Percentiles rank a stretch among this genome's conserved stretches.
These are phyloP conservation scores for Setipinna tenuifilis DNA, from an alignment of 2,797 vertebrate species.

Conservation along the genomic window DNA sequence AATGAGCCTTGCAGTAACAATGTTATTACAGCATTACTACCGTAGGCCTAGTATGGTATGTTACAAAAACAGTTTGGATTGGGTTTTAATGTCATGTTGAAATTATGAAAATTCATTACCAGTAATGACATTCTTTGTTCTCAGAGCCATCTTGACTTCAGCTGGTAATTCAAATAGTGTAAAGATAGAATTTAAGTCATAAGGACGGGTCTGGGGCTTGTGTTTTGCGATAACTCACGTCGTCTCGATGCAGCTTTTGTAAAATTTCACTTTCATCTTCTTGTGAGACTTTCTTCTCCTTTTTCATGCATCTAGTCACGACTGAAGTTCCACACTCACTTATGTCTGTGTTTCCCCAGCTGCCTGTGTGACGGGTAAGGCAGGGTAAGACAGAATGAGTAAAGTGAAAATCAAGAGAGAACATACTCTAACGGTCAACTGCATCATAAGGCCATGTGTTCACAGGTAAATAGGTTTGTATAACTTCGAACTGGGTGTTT, in stretches of 20 bases:
- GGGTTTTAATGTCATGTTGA: too few species aligned
- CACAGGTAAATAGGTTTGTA: not conserved
- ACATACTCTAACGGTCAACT: not conserved
- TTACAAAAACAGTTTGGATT: too few species aligned
- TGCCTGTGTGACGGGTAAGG: conserved; percentile 62
- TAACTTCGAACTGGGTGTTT: not conserved
- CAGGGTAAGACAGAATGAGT: not conserved
- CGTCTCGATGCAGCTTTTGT: conserved; percentile 72
- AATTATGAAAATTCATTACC: too few species aligned
- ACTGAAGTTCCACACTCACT: conserved; percentile 56
- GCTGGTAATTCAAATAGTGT: too few species aligned
- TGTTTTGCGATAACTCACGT: conserved; percentile 60
- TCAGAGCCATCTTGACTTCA: too few species aligned
- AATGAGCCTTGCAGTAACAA: too few species aligned
- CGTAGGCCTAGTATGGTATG: too few species aligned
- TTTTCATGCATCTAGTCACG: conserved; percentile 66
- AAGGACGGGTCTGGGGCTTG: too few species aligned
- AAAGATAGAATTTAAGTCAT: too few species aligned
- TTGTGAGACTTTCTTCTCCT: conserved; percentile 63
- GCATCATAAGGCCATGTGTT: not conserved
- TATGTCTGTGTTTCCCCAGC: conserved; percentile 57
- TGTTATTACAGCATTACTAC: too few species aligned
- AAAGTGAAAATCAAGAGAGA: not conserved
- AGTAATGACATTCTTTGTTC: too few species aligned
- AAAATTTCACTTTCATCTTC: conserved; percentile 71